phyloP scores from a whole-genome alignment of 2,113 vertebrate species.

The Poecile atricapillus region DNA sequence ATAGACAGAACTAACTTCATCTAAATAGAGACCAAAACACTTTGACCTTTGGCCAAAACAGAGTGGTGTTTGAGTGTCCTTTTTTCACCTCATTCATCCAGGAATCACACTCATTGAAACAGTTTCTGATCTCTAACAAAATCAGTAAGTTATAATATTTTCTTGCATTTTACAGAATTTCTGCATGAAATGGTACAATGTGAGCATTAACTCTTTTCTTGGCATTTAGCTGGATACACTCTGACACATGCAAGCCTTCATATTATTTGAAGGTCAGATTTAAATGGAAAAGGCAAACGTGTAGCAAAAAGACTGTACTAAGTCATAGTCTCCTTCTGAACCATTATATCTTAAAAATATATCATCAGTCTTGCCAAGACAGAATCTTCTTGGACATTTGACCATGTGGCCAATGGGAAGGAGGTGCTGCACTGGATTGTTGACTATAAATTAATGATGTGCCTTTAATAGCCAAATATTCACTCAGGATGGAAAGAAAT shows the following conservation, averaged over 20 bases:
- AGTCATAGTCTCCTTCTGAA: not conserved
- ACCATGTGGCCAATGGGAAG: not conserved
- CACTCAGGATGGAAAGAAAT: not conserved
- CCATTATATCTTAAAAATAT: not conserved
- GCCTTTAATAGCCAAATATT: not conserved
- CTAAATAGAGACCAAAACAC: not conserved
- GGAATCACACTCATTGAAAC: not conserved
- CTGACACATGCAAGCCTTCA: not conserved
- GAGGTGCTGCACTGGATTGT: not conserved
- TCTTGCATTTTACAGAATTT: not conserved
- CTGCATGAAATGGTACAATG: not conserved
- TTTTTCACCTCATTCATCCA: not conserved
- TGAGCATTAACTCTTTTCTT: constrained; percentile 13
- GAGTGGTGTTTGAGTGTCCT: not conserved
- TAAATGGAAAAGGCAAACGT: constrained; percentile 29
- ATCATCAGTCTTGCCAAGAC: not conserved
- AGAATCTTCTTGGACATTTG: not conserved
- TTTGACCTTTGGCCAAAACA: not conserved
- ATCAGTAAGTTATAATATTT: not conserved
- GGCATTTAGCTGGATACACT: constrained; percentile 20
- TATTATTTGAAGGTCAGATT: constrained; percentile 55
- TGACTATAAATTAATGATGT: not conserved
- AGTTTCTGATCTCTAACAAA: not conserved
- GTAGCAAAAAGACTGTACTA: constrained; percentile 2
- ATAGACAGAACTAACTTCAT: not conserved